Percentiles rank a stretch among this genome's conserved stretches.
These are phyloP conservation scores for Chloroceryle amazona DNA, from an alignment of 2,797 vertebrate genomes.

Conservation along the genomic window DNA sequence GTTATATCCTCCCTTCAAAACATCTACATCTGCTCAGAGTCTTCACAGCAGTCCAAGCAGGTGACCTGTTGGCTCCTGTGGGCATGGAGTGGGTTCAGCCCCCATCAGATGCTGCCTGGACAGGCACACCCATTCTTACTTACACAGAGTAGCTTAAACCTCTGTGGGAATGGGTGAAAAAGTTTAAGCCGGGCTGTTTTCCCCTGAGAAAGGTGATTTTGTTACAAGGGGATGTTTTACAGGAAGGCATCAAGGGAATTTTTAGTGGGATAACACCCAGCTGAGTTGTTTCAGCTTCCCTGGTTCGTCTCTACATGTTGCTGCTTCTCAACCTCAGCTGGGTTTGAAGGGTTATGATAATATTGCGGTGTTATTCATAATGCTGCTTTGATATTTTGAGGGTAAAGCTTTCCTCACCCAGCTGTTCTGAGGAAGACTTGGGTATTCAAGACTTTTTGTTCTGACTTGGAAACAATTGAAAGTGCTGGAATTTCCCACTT, in stretches of 20 bases:
- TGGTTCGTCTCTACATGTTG: constrained; percentile 58
- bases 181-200: neutral
- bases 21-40: neutral
- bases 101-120: too few species aligned
- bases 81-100: fast-evolving
- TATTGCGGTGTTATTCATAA: constrained; percentile 22
- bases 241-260: constrained; percentile 15
- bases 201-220: neutral
- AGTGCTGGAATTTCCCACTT: constrained; percentile 69
- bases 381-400: constrained; percentile 47
- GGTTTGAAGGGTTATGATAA: constrained; percentile 47
- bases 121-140: neutral
- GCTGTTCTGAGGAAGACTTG: constrained; percentile 38
- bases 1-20: neutral
- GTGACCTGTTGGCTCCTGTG: neutral
- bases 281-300: neutral
- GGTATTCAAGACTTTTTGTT: constrained; percentile 34
- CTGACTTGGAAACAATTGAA: constrained; percentile 71
- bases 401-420: constrained; percentile 29
- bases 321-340: constrained; percentile 22
- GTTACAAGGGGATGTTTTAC: neutral
- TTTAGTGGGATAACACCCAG: constrained; percentile 8
- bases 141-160: neutral
- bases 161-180: neutral
- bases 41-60: neutral